Evolutionary conservation across 2,797 vertebrate genomes (phyloP).

Genomic region (Heteromormyrus szaboi): DNA sequence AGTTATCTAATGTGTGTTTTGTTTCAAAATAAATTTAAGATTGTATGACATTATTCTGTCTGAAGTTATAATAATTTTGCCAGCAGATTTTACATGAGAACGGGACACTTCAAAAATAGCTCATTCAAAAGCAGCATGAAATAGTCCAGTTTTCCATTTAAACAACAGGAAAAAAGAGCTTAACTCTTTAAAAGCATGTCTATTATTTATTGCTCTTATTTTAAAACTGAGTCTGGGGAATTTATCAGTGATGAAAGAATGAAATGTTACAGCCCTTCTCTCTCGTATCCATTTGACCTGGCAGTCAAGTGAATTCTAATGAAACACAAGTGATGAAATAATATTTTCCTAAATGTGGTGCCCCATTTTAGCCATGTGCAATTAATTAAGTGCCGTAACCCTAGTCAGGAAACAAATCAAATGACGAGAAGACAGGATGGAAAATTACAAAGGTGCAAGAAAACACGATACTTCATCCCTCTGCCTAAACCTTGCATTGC

Average conservation of each 20-base stretch:
- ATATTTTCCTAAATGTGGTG: conserved; percentile 75
- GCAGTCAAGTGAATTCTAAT: conserved; percentile 83
- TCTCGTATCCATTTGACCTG: conserved; percentile 78
- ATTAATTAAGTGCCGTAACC: conserved; percentile 18
- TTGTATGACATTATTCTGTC: background rate
- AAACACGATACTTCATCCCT: background rate
- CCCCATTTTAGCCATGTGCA: conserved; percentile 49
- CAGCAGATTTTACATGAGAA: background rate
- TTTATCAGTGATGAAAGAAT: conserved; percentile 24
- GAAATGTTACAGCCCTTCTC: conserved; percentile 77
- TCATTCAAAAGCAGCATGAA: background rate
- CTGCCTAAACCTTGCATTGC: background rate
- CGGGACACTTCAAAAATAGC: background rate
- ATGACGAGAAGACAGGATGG: background rate
- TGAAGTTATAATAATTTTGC: background rate
- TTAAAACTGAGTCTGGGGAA: background rate
- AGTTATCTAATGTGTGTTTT: background rate
- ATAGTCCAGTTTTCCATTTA: background rate
- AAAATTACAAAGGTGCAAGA: background rate
- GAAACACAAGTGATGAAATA: conserved; percentile 77
- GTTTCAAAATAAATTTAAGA: background rate
- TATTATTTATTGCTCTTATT: background rate
- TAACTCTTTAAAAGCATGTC: conserved; percentile 2
- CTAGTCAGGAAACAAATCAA: background rate
- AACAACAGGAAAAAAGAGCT: background rate